Percentiles rank a stretch among this genome's conserved stretches.
phyloP scores from a whole-genome alignment of 1,140 invertebrate species.

The Eurytemora carolleeae region DNA sequence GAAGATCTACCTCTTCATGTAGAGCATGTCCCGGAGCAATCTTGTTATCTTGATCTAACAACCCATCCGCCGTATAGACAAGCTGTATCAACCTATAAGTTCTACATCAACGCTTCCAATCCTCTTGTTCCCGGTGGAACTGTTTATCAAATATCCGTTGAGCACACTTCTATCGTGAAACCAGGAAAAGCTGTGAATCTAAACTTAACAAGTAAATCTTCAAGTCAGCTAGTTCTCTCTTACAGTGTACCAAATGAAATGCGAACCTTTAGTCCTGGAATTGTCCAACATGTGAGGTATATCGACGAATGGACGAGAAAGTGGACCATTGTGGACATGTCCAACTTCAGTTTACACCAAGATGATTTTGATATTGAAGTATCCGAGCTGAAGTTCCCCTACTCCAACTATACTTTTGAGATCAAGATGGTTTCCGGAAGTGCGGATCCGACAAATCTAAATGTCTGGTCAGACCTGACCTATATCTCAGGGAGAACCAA shows the following conservation, averaged over 20 bases:
- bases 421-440: not conserved
- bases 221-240: too few relatives aligned
- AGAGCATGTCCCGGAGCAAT: not conserved
- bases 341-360: too few relatives aligned
- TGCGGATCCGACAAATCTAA: not conserved
- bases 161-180: not conserved
- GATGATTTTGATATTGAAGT: too few relatives aligned
- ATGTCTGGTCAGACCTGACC: not conserved
- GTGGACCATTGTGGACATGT: too few relatives aligned
- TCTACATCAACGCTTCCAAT: not conserved
- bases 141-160: not conserved
- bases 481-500: not conserved
- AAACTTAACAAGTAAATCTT: too few relatives aligned
- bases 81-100: not conserved
- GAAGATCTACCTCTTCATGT: not conserved
- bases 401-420: not conserved
- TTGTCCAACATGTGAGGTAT: too few relatives aligned
- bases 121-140: not conserved
- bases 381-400: too few relatives aligned
- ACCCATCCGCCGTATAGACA: not conserved
- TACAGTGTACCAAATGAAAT: too few relatives aligned
- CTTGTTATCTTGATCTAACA: not conserved
- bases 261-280: too few relatives aligned
- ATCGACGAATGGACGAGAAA: too few relatives aligned
- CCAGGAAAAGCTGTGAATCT: too few relatives aligned